These are phyloP conservation scores for Polypterus bichir DNA, from an alignment of 2,113 vertebrate genomes.

Conservation along the genomic window DNA sequence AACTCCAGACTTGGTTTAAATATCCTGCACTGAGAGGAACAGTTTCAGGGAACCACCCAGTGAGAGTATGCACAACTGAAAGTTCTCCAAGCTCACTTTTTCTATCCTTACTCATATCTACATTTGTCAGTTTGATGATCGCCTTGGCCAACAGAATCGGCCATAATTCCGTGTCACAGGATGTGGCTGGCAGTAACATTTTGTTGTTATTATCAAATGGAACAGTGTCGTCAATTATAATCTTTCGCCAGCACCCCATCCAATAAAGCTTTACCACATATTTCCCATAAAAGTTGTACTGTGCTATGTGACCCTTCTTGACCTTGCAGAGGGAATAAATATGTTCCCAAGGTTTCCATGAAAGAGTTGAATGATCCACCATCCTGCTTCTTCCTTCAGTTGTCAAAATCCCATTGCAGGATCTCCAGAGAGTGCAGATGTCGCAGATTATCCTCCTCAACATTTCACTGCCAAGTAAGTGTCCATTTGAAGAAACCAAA, in stretches of 20 bases:
- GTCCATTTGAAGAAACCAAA: conserved; percentile 65
- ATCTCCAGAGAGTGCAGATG: conserved; percentile 65
- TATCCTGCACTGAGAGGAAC: conserved; percentile 56
- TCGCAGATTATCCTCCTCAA: conserved; percentile 86
- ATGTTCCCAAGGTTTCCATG: conserved; percentile 88
- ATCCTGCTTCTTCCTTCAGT: conserved; percentile 23
- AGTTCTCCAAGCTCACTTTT: conserved; percentile 67
- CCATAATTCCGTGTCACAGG: conserved; percentile 72
- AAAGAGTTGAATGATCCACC: conserved; percentile 15
- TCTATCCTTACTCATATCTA: conserved; percentile 33
- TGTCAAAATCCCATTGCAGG: conserved; percentile 33
- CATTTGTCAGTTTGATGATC: conserved; percentile 76
- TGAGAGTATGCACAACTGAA: conserved; percentile 67
- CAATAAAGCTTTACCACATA: conserved; percentile 79
- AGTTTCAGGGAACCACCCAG: conserved; percentile 80
- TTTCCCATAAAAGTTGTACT: conserved; percentile 81
- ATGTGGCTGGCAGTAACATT: conserved; percentile 70
- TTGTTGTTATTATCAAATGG: conserved; percentile 72
- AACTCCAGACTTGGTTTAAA: conserved; percentile 56
- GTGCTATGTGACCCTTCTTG: conserved; percentile 54
- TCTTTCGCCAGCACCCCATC: conserved; percentile 95
- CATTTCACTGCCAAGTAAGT: conserved; percentile 79
- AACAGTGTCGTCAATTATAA: conserved; percentile 74
- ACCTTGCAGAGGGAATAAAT: conserved; percentile 80
- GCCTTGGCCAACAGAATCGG: conserved; percentile 85